These are phyloP conservation scores for Plectropomus leopardus DNA, from an alignment of 2,113 vertebrate species.

Conservation along the genomic window DNA sequence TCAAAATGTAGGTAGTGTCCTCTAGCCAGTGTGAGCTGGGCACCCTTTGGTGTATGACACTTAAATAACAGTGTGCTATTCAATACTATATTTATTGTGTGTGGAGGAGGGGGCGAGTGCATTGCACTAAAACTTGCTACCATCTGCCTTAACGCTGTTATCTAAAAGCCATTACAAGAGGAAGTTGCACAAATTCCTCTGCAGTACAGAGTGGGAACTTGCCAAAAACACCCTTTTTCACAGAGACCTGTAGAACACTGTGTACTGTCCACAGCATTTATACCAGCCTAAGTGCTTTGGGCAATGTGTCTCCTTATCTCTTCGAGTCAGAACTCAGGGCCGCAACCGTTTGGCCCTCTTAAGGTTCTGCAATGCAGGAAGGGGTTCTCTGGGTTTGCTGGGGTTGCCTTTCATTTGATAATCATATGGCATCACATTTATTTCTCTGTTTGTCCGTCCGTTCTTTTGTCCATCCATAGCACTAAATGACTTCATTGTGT, in stretches of 20 bases:
- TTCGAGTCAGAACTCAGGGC: constrained; percentile 40
- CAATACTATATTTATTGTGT: not conserved
- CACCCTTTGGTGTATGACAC: not conserved
- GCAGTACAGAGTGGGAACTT: not conserved
- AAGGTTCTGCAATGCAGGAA: constrained; percentile 14
- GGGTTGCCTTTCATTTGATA: not conserved
- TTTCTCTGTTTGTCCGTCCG: not conserved
- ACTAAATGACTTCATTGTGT: not conserved
- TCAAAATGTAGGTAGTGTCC: no score
- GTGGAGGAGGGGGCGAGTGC: not conserved
- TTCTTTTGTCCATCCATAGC: not conserved
- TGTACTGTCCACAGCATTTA: constrained; percentile 34
- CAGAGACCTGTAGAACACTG: constrained; percentile 33
- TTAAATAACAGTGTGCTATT: not conserved
- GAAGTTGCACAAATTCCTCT: constrained; percentile 4
- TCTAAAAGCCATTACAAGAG: constrained; percentile 36
- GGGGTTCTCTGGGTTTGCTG: not conserved
- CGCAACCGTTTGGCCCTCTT: constrained; percentile 18
- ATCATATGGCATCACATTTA: not conserved
- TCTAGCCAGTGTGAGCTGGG: not conserved
- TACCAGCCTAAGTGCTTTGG: constrained; percentile 36
- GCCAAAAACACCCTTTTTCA: constrained; percentile 1
- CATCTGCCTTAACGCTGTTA: constrained; percentile 14
- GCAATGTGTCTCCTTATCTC: constrained; percentile 46
- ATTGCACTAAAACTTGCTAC: constrained; percentile 3